Conservation (phyloP, 1,140 invertebrate genomes). For the Eupristina koningsbergeri region DNA sequence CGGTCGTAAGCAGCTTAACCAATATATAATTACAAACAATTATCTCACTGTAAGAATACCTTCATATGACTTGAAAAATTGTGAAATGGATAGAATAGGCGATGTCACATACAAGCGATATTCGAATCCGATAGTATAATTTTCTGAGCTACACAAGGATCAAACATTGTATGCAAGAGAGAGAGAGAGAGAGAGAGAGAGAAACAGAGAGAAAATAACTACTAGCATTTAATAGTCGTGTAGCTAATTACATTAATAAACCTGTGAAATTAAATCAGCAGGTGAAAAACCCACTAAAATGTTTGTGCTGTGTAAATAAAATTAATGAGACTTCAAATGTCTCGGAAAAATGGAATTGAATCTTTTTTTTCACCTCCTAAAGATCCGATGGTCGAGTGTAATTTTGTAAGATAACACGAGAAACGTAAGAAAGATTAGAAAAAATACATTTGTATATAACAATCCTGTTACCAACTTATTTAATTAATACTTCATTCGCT, state of each 20-base stretch:
- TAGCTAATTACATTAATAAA: constrained; percentile 50
- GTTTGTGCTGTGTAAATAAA: constrained; percentile 36
- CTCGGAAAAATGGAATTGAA: constrained; percentile 20
- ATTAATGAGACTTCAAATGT: constrained; percentile 44
- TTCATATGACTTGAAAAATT: neutral
- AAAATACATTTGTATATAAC: neutral
- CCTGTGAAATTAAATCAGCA: constrained; percentile 42
- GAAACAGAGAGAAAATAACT: too few relatives aligned
- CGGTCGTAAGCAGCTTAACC: neutral
- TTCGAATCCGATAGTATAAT: constrained; percentile 46
- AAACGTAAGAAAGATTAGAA: neutral
- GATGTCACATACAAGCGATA: too few relatives aligned
- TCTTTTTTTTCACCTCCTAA: constrained; percentile 30
- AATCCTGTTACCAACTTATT: neutral
- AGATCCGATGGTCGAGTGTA: neutral
- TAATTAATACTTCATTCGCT: neutral
- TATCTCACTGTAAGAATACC: neutral
- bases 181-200: too few relatives aligned
- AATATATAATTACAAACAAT: neutral
- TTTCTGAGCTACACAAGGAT: neutral
- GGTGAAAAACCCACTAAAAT: constrained; percentile 46
- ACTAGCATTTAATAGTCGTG: neutral
- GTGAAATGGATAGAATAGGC: neutral
- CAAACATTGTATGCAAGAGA: neutral
- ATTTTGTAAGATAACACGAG: neutral